phyloP scores from a whole-genome alignment of 2,888 invertebrate species.

The Acanthopleura granulata region DNA sequence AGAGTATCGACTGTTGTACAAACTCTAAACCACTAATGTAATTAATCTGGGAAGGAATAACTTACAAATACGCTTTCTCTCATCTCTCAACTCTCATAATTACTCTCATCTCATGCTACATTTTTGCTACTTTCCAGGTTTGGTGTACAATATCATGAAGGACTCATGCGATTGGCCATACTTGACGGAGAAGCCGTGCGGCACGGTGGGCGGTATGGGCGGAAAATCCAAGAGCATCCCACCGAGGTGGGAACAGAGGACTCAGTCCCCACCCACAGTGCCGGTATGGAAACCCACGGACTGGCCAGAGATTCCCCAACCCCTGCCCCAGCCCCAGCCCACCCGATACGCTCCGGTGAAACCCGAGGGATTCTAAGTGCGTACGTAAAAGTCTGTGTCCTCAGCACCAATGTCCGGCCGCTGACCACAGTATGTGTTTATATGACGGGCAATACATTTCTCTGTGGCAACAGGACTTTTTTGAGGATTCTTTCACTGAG shows the following conservation, averaged over 20 bases:
- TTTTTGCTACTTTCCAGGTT: slow-evolving; percentile 33
- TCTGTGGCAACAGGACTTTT: too few species aligned
- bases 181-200: slow-evolving; percentile 50
- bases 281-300: neutral
- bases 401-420: too few species aligned
- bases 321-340: neutral
- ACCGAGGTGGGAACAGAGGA: neutral
- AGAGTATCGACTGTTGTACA: too few species aligned
- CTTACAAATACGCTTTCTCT: too few species aligned
- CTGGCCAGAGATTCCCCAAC: neutral
- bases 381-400: too few species aligned
- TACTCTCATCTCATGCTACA: neutral
- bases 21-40: too few species aligned
- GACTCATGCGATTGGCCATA: slow-evolving; percentile 54
- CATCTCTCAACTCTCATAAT: too few species aligned
- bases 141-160: slow-evolving; percentile 46
- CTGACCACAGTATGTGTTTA: too few species aligned
- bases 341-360: neutral
- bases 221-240: neutral
- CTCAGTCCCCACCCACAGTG: neutral
- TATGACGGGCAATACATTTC: too few species aligned
- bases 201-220: slow-evolving; percentile 26
- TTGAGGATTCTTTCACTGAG: too few species aligned
- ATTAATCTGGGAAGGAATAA: too few species aligned
- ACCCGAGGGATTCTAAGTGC: neutral